phyloP scores from a whole-genome alignment of 2,888 invertebrate species.

The Aleiodes alternator region DNA sequence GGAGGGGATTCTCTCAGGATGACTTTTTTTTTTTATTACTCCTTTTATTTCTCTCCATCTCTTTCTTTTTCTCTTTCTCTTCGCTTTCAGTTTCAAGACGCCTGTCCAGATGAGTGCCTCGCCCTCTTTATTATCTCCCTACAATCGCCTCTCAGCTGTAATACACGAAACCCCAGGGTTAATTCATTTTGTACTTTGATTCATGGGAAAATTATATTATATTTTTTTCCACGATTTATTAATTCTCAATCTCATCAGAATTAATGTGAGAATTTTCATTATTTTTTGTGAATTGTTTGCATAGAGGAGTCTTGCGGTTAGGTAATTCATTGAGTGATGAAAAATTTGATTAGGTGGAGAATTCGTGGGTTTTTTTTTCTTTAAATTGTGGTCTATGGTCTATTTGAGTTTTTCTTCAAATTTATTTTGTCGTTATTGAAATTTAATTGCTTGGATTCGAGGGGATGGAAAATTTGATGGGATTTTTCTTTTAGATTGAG shows the following conservation, averaged over 20 bases:
- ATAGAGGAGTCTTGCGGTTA: too few species aligned
- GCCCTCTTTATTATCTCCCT: conserved; percentile 19
- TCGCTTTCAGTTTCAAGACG: conserved; percentile 18
- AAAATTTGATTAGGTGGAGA: too few species aligned
- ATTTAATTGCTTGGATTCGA: too few species aligned
- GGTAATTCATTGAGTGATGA: too few species aligned
- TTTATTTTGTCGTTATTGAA: too few species aligned
- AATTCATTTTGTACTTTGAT: conserved; percentile 22
- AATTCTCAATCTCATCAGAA: background rate
- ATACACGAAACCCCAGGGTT: conserved; percentile 20
- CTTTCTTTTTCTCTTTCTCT: background rate
- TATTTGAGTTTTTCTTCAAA: too few species aligned
- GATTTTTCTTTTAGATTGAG: too few species aligned
- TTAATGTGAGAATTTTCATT: too few species aligned
- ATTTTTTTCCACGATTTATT: conserved; percentile 10
- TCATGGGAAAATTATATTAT: conserved; percentile 20
- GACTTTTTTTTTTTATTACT: background rate
- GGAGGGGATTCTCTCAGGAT: background rate
- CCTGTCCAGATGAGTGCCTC: conserved; percentile 24
- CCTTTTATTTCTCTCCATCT: background rate
- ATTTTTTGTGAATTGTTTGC: too few species aligned
- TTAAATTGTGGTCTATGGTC: too few species aligned
- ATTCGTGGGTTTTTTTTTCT: too few species aligned
- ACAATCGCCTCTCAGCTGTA: background rate
- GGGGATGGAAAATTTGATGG: too few species aligned